Base-by-base conservation (phyloP, 92 coral and sea anemone genomes). In the Porites divaricata region DNA sequence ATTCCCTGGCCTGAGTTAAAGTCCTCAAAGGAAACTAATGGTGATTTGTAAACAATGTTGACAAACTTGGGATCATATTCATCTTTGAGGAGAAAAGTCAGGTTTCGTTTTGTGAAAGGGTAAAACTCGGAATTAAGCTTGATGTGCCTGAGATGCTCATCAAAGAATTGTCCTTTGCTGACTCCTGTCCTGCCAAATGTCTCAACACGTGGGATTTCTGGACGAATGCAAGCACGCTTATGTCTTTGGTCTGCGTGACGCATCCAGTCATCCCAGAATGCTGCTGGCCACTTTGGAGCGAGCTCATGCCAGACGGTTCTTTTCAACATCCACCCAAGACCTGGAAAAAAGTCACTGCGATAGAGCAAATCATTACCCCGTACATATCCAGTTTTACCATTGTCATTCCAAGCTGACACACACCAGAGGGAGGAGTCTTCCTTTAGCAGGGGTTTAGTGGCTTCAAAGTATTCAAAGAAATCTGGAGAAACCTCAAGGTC, bases 231-330 rank as follows among this genome's bases (percentile, higher is more conserved):
- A 13, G 92, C 89, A 76, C 96, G 91, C 61, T 74, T 94, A 72
- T 62, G 81, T 21, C 98, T 93, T 75, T 96, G 99, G 4, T 77
- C 92, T 45, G 95, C 93, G 68, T 94, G 95, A 48, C 96, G 89
- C 98, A 96, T 92, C 99, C 99, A 96, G 89, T 96, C 99, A 81
- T 96, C 99, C 99, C 99, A 96, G 79, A 89, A 96, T 19, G 98
- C 93, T 8, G 74, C 87, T 1, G 99, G 99, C 99, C 99, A 96
- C 72, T 94, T 94, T 9, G 79, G 80, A 51, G 81, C 67, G 62
- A 96, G 91, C 67, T 94, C 98, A 75, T 85, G 67, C 99, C 99
- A 96, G 24, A 91, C 16, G 1, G 92, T 81, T 51, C 85, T 90
- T 13, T 78, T 92, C 80, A 96, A 62, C 92, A 95, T 95, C 99